Evolutionary conservation across 1,140 invertebrate genomes (phyloP), one percentile per base, ranked within the genome.

Genomic region (Neotoxoptera formosana): DNA sequence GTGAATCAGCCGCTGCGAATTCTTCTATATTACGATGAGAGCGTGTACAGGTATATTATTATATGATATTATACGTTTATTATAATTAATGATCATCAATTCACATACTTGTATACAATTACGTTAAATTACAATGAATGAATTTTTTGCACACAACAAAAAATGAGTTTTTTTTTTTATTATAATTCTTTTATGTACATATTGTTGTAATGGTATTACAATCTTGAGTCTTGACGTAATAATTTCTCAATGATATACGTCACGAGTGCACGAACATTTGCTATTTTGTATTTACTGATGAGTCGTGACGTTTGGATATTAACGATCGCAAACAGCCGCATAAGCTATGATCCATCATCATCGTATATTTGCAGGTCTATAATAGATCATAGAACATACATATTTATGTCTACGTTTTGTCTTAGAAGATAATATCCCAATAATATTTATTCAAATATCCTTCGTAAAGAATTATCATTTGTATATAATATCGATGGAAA

Each of bases 11-110:
- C 97, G 4, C 96, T 99, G 91, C 96, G 98, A 94, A 99, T 99
- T 94, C 96, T 98, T 94, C 96, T 99, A 94, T 97, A 97, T 95
- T 99, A 99, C 95, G 98, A 99, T 95, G 96, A 97, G 93, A 99
- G 98, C 95, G 97, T 99, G 90, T 97, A 97, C 95, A 97, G 97
- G 98, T 98, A 95, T 96, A 96, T 94, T 25, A 53, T 45, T n/a
- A 20, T 45, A 51, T 34, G 45, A 87, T 87, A n/a, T 17, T 53
- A 56, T 36, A 53, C 17, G 34, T 89, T 53, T 53, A 89, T 56
- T 89, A 51, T 89, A 89, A 91, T 91, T 91, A 91, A 91, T 45
- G 56, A 89, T 91, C 90, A 47, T 91, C 90, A 60, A 30, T 76
- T 76, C 36, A 91, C 41, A 14, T 87, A 30, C 25, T 17, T 86